Evolutionary conservation across 1,140 invertebrate genomes (phyloP), one percentile per base, ranked within the genome.

Genomic region (Rhyzopertha dominica): DNA sequence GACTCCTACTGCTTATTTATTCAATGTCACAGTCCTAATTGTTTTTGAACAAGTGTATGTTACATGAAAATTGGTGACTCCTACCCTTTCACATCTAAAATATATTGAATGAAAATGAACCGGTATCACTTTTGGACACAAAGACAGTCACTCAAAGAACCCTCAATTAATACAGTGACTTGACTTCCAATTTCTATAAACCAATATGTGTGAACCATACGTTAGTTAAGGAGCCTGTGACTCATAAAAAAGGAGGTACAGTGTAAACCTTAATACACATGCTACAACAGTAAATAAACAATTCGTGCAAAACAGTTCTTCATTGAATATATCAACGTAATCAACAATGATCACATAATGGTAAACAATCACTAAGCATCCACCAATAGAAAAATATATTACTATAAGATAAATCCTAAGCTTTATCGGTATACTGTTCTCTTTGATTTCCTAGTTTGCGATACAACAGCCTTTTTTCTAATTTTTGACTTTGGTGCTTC

Each of bases 401-500:
- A 42, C 18, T 28, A 25, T 40, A 40, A 23, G 13, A 18, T 32
- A 42, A 30, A 8, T 32, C 17, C n/a, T 44, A 16, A 34, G 8
- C 43, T 29, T 20, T 47, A 51, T 39, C 39, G 32, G 19, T 29
- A 42, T 31, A 9, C 32, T 12, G 12, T 42, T 37, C 37, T 36
- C n/a, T 46, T 51, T 18, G 43, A 36, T 31, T 44, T 54, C 20
- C 32, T 36, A 46, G 36, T 26, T 26, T 35, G 18, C 16, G 36
- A 5, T n/a, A 13, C 28, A 14, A 20, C 32, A 18, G 40, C 32
- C 39, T 56, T 63, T 43, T 53, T 63, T 23, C 51, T 53, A 13
- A 58, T 56, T 43, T 56, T 61, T 22, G 51, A 49, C 16, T 51
- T 50, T 18, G 59, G 54, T 7, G 53, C 35, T 47, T 22, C 42